Evolutionary conservation across 2,797 vertebrate species (phyloP).

Genomic region (Rhabdomys pumilio): DNA sequence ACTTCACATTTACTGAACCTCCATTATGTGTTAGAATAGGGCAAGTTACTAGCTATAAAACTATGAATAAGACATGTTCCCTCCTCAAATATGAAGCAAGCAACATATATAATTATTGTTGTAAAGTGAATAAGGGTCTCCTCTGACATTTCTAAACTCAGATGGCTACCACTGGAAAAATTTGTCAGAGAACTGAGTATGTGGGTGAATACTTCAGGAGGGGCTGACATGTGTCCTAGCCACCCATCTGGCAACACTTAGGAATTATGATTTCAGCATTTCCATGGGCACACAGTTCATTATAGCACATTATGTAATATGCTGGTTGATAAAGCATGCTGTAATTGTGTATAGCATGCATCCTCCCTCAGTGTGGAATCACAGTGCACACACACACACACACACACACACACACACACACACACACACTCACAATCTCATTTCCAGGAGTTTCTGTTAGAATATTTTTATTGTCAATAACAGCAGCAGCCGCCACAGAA

Average conservation of each 20-base stretch:
- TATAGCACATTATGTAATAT: slow-evolving; percentile 82
- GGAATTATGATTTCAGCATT: slow-evolving; percentile 83
- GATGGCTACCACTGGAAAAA: slow-evolving; percentile 83
- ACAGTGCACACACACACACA: neutral
- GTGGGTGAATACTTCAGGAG: slow-evolving; percentile 80
- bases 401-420: slow-evolving; percentile 17
- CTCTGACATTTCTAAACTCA: slow-evolving; percentile 78
- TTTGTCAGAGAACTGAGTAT: slow-evolving; percentile 76
- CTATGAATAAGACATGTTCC: slow-evolving; percentile 74
- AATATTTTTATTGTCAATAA: slow-evolving; percentile 38
- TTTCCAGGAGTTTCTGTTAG: slow-evolving; percentile 31
- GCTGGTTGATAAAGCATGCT: slow-evolving; percentile 76
- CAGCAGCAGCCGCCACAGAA: neutral
- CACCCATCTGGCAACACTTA: slow-evolving; percentile 85
- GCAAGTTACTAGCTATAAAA: slow-evolving; percentile 65
- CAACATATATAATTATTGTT: slow-evolving; percentile 71
- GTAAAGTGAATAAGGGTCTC: slow-evolving; percentile 75
- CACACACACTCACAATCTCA: neutral
- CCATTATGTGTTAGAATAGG: slow-evolving; percentile 45
- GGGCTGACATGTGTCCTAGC: slow-evolving; percentile 78
- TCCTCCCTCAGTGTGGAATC: slow-evolving; percentile 44
- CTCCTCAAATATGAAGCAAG: slow-evolving; percentile 77
- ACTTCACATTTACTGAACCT: slow-evolving; percentile 29
- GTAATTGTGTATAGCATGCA: slow-evolving; percentile 40
- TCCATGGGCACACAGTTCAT: slow-evolving; percentile 79